Evolutionary conservation across 2,797 vertebrate genomes (phyloP), one percentile per base, ranked within the genome.

Genomic region (Xiphophorus birchmanni): DNA sequence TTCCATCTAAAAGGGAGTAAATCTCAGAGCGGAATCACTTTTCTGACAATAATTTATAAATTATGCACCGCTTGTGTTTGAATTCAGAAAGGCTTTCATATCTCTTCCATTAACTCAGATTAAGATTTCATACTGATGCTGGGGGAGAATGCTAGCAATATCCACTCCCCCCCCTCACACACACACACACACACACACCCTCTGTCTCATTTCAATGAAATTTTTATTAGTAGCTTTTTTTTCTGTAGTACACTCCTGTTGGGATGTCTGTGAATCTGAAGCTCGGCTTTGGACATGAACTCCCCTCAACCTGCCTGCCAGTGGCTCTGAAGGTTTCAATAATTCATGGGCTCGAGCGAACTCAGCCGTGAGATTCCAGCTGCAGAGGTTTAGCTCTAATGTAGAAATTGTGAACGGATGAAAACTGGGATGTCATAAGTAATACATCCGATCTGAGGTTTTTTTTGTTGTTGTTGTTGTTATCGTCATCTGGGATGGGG

Each of bases 21-120:
- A 99, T 98, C 98, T 98, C 97, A 92, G 97, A 96, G 96, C 92
- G 95, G 97, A 98, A 98, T 99, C 97, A 97, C 97, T 98, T 98
- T 97, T 96, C 97, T 97, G 97, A 99, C 98, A 99, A 99, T 99
- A 98, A 99, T 98, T 96, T 96, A 99, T 99, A 97, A 99, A 99
- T 99, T 97, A 99, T 99, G 97, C 97, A 99, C 95, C 77, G 95
- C 95, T 95, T 97, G 96, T 98, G 97, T 99, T 99, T 99, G 98
- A 98, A 98, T 98, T 97, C 97, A 98, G 97, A 99, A 99, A 99
- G 97, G 98, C 97, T 99, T 99, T 99, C 98, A 98, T 99, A 99
- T 98, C 98, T 97, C 97, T 99, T 99, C 99, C 99, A 99, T 99
- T 99, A 99, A 98, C 97, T 99, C 97, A 96, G 98, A 99, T 99